Conservation (phyloP, 2,797 vertebrate species). For the Chrosomus eos region DNA sequence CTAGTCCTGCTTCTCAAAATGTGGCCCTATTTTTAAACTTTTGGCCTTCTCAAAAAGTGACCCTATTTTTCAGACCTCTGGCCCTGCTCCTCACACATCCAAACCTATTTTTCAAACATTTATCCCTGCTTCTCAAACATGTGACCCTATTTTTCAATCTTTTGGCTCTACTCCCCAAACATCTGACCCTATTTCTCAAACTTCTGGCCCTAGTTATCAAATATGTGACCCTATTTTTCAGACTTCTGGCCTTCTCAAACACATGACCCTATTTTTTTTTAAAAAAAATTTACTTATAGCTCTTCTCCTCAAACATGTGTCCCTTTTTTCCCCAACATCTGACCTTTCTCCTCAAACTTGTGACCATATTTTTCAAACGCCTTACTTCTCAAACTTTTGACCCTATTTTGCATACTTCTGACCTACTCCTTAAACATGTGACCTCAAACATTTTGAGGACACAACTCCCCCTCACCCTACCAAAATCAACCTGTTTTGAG, state of each 20-base stretch:
- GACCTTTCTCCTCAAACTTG: too few relatives aligned
- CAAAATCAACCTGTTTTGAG: neutral
- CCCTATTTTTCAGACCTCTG: too few relatives aligned
- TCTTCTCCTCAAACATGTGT: neutral
- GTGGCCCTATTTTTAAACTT: neutral
- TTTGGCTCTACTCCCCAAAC: neutral
- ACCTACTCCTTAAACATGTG: neutral
- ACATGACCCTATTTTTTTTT: neutral
- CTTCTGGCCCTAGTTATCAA: neutral
- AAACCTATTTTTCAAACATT: neutral
- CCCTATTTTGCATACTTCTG: slow-evolving; percentile 24
- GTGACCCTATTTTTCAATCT: neutral
- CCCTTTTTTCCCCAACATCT: too few relatives aligned
- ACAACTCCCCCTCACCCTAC: neutral
- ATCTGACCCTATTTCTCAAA: neutral
- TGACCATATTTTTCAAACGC: neutral
- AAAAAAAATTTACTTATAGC: too few relatives aligned
- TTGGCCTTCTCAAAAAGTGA: neutral
- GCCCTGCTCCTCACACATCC: neutral
- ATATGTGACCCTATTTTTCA: neutral
- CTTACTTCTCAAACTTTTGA: neutral
- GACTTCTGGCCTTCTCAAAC: too few relatives aligned
- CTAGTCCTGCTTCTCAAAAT: neutral
- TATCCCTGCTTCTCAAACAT: neutral
- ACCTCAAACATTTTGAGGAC: neutral